Base-by-base conservation (phyloP, 1,140 invertebrate genomes). In the Lethrus apterus region DNA sequence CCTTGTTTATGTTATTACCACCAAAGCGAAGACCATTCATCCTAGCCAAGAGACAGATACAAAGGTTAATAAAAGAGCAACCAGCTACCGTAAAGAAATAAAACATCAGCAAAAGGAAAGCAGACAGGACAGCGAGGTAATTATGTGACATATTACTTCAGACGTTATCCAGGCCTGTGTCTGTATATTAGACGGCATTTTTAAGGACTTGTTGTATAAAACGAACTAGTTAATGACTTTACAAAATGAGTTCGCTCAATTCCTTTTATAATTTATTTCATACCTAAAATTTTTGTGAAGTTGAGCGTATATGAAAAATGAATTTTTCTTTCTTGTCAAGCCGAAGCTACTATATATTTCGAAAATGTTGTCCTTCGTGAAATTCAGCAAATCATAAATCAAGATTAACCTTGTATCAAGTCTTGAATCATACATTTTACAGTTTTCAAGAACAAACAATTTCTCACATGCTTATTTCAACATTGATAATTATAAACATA, bases 11-110 rank as follows among this genome's bases (percentile, higher is more conserved):
- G 30, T 31, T 10, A 11, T 31, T 10, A 10, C n/a, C n/a, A 14
- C n/a, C 30, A 14, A 11, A 14, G 30, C n/a, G 30, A 14, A 59
- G 29, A 67, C 51, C 56, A 67, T 66, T 55, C 41, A 51, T 55
- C 42, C 49, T 53, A 51, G 38, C 48, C n/a, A n/a, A n/a, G n/a
- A n/a, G 51, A 58, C 51, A 56, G 56, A 56, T 56, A 51, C 54
- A 52, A 45, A 52, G 51, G 50, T 56, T 56, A 56, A 56, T 56
- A 56, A 56, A 56, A 56, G 54, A 52, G 54, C 53, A 56, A 53
- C 50, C 54, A 56, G 51, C 54, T 47, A 50, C 54, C 51, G 51
- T 49, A 52, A 51, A 55, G 49, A 47, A 56, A 56, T 56, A 56
- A 56, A 52, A 51, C 53, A 48, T 48, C 50, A 34, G 29, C 46